Evolutionary conservation across 2,113 vertebrate genomes (phyloP).

Genomic region (Bungarus multicinctus): DNA sequence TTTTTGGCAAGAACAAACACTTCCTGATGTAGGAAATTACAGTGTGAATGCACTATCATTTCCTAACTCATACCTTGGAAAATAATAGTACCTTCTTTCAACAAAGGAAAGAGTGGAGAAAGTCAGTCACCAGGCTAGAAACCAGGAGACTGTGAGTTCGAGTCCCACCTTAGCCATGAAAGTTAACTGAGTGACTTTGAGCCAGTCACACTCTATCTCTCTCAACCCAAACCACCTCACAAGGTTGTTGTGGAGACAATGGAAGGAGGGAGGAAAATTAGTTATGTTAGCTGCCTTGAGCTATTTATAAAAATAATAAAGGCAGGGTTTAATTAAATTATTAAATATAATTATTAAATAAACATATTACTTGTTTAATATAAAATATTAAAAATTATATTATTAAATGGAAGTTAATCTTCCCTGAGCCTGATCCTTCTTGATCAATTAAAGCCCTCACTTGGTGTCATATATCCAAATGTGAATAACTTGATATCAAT

Average conservation of each 20-base stretch:
- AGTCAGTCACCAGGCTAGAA: not conserved
- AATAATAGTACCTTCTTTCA: not conserved
- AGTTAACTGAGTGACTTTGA: not conserved
- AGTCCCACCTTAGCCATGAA: not conserved
- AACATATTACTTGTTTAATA: too few species aligned
- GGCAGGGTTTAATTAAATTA: not conserved
- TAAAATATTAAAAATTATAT: not conserved
- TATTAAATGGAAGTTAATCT: not conserved
- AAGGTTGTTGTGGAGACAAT: not conserved
- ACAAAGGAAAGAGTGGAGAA: not conserved
- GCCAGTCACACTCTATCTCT: not conserved
- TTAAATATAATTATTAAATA: not conserved
- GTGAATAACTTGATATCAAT: not conserved
- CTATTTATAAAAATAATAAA: not conserved
- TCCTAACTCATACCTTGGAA: not conserved
- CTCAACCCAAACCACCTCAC: not conserved
- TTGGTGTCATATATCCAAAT: not conserved
- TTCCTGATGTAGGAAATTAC: not conserved
- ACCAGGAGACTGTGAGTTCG: not conserved
- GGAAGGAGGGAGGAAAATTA: not conserved
- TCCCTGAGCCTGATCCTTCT: not conserved
- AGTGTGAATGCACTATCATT: not conserved
- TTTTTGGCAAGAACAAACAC: not conserved
- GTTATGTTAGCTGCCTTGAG: not conserved
- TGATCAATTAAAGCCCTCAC: slow-evolving; percentile 6